Evolutionary conservation across 2,888 invertebrate genomes (phyloP).

Genomic region (Habrosyne pyritoides): DNA sequence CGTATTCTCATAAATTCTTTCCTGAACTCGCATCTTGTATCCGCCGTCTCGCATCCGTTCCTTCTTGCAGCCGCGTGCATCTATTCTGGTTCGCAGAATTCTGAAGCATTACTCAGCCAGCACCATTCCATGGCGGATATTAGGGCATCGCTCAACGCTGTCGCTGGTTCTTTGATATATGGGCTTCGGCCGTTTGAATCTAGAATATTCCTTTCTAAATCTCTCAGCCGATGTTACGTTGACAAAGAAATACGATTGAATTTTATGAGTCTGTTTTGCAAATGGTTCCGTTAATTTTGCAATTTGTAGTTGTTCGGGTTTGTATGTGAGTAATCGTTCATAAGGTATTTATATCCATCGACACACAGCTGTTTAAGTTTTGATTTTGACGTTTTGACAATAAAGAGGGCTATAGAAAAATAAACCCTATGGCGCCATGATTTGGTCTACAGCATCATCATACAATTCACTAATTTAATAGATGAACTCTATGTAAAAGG

Average conservation of each 20-base stretch:
- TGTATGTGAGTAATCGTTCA: too few relatives aligned
- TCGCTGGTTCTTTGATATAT: constrained; percentile 57
- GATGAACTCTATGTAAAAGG: too few relatives aligned
- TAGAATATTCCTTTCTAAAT: constrained; percentile 35
- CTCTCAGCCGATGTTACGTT: constrained; percentile 17
- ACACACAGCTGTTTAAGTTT: too few relatives aligned
- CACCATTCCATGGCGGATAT: constrained; percentile 72
- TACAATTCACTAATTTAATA: too few relatives aligned
- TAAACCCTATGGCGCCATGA: too few relatives aligned
- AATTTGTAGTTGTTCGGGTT: too few relatives aligned
- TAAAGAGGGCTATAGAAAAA: too few relatives aligned
- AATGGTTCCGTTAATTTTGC: background rate
- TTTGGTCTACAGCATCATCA: too few relatives aligned
- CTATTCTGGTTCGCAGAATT: constrained; percentile 15
- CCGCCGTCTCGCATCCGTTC: constrained; percentile 21
- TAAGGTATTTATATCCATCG: too few relatives aligned
- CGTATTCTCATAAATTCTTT: constrained; percentile 39
- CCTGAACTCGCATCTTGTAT: constrained; percentile 24
- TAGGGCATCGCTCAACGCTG: constrained; percentile 72
- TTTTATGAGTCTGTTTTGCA: background rate
- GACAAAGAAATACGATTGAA: constrained; percentile 11
- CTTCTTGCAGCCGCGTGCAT: constrained; percentile 18
- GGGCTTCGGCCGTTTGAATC: constrained; percentile 33
- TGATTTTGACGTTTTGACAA: too few relatives aligned
- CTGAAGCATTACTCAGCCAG: constrained; percentile 32